These are phyloP conservation scores for Pseudomugil gertrudae DNA, from an alignment of 2,797 vertebrate species.

Conservation along the genomic window DNA sequence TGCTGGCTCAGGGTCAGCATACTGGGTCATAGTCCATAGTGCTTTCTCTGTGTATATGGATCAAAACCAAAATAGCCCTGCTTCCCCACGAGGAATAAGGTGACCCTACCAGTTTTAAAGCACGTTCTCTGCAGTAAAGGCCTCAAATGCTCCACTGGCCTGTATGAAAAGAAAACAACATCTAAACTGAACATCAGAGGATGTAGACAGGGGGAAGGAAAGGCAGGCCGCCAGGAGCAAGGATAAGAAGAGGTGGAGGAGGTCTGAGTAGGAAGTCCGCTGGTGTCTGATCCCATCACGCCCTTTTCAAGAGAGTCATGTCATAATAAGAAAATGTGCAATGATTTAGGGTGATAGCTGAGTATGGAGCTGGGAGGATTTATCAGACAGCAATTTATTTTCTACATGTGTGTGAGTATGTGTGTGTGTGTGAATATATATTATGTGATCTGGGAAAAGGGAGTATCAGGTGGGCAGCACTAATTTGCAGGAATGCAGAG, in stretches of 20 bases:
- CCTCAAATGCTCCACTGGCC: conserved; percentile 13
- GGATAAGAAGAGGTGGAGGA: conserved; percentile 50
- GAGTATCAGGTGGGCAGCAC: conserved; percentile 81
- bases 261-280: conserved; percentile 36
- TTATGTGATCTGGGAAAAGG: conserved; percentile 75
- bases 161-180: conserved; percentile 19
- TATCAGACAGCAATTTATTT: conserved; percentile 46
- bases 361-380: conserved; percentile 46
- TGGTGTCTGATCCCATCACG: conserved; percentile 22
- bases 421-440: conserved; percentile 37
- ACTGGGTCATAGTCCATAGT: conserved; percentile 37
- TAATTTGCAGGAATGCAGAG: conserved; percentile 85
- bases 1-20: conserved; percentile 49
- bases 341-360: conserved; percentile 44
- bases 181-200: conserved; percentile 28
- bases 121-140: conserved; percentile 21
- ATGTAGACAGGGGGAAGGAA: conserved; percentile 52
- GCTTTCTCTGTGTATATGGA: conserved; percentile 38
- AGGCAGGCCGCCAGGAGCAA: conserved; percentile 28
- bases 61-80: conserved; percentile 30
- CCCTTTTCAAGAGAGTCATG: conserved; percentile 27
- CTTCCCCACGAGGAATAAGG: conserved; percentile 45
- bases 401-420: background rate
- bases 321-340: conserved; percentile 23
- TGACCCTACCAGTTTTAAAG: conserved; percentile 40